phyloP scores from a whole-genome alignment of 2,113 vertebrate genomes.

The Baryphthengus martii region DNA sequence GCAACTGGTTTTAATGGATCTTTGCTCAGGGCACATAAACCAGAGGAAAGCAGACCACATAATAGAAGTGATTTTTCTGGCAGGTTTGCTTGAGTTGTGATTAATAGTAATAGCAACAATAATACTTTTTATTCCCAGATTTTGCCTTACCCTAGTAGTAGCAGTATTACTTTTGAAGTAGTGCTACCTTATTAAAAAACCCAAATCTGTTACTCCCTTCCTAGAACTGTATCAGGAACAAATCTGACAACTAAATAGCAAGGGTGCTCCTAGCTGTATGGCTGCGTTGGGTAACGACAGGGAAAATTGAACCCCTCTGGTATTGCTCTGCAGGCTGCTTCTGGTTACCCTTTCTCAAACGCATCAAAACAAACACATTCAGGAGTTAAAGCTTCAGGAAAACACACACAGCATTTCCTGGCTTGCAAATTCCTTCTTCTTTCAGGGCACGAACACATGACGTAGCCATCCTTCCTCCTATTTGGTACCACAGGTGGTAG shows the following conservation, averaged over 20 bases:
- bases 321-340: background rate
- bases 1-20: constrained; percentile 48
- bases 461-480: background rate
- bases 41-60: background rate
- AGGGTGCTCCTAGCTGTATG: background rate
- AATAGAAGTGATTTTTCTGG: background rate
- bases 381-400: background rate
- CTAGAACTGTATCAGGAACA: background rate
- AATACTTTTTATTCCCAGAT: background rate
- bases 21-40: background rate
- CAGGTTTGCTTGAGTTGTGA: background rate
- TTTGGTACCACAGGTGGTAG: background rate
- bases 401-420: background rate
- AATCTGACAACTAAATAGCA: background rate
- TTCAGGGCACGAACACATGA: background rate
- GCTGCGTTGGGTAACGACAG: accelerated
- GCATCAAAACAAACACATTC: background rate
- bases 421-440: background rate
- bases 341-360: background rate
- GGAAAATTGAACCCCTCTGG: background rate
- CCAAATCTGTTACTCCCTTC: background rate
- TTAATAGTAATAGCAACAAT: background rate
- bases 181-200: background rate
- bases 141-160: background rate
- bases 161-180: background rate